Percentiles rank a stretch among this genome's conserved stretches.
phyloP scores from a whole-genome alignment of 2,888 invertebrate species.

The Tachina fera region DNA sequence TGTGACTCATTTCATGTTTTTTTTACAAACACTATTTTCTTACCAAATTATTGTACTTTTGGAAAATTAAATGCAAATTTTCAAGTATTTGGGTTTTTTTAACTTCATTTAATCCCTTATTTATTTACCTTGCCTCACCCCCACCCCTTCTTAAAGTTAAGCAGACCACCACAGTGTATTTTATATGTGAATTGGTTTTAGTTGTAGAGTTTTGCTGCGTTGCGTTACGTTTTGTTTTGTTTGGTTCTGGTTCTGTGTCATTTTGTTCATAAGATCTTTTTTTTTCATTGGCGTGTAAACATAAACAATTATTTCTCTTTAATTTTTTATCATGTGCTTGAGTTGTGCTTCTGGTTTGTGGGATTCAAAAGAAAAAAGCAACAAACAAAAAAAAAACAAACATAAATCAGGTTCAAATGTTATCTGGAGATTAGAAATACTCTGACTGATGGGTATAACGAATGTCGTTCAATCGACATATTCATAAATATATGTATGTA shows the following conservation, averaged over 20 bases:
- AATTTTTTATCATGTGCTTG: constrained; percentile 59
- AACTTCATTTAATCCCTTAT: no score
- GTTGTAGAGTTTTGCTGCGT: constrained; percentile 45
- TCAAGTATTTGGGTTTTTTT: no score
- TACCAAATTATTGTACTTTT: no score
- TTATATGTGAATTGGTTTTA: constrained; percentile 32
- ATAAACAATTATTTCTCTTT: constrained; percentile 62
- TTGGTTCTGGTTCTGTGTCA: constrained; percentile 26
- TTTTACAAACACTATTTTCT: no score
- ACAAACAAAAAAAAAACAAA: constrained; percentile 30
- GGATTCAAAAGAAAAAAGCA: constrained; percentile 38
- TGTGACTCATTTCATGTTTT: no score
- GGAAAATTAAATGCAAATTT: no score
- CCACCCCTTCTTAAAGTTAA: background rate
- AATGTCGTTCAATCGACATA: no score
- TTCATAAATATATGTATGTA: background rate
- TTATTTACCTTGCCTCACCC: no score
- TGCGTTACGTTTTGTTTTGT: constrained; percentile 49
- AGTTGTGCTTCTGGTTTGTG: constrained; percentile 70
- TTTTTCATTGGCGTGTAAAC: constrained; percentile 57
- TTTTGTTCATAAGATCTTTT: constrained; percentile 49
- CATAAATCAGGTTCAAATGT: constrained; percentile 70
- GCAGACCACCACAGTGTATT: background rate
- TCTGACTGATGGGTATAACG: background rate
- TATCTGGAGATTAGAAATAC: constrained; percentile 64